phyloP scores from a whole-genome alignment of 2,113 vertebrate species.

The Megaptera novaeangliae region DNA sequence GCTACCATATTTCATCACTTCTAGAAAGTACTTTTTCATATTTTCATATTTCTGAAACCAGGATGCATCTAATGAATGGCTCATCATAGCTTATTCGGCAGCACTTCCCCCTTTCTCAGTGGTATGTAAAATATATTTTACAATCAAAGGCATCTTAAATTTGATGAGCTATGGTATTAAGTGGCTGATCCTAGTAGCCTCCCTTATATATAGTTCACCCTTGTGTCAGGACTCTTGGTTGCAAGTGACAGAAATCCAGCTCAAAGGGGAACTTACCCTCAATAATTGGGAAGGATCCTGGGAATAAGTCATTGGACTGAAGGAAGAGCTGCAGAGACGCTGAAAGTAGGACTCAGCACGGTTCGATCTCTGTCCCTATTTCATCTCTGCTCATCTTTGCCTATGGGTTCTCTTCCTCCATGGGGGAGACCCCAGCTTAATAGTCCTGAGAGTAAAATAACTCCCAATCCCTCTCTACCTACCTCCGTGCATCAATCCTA shows the following conservation, averaged over 20 bases:
- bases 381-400: background rate
- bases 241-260: background rate
- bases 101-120: background rate
- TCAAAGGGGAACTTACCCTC: background rate
- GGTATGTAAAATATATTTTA: background rate
- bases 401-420: background rate
- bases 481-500: background rate
- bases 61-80: background rate
- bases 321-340: background rate
- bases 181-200: background rate
- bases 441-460: background rate
- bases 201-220: background rate
- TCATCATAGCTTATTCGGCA: background rate
- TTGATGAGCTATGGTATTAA: background rate
- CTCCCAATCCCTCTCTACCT: background rate
- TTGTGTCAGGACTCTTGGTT: background rate
- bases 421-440: background rate
- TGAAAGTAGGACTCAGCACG: background rate
- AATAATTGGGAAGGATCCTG: background rate
- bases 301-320: background rate
- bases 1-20: too few species aligned
- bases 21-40: background rate
- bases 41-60: background rate
- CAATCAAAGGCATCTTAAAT: background rate
- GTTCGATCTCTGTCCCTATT: background rate